Base-by-base conservation (phyloP, 2,888 invertebrate species). In the Chrysolina haemoptera region DNA sequence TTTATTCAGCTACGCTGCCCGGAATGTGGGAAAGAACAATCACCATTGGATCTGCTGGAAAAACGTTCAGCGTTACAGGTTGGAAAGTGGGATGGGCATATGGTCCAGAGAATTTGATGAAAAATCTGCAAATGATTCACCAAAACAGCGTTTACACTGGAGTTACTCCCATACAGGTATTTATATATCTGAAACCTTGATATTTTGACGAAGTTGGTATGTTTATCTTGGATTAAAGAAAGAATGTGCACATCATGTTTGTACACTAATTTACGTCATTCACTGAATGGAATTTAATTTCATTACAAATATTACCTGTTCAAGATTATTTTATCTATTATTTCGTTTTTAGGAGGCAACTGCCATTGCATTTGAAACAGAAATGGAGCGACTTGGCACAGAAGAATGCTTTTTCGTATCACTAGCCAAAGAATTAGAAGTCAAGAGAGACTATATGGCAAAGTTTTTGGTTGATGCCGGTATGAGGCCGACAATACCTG, bases 1-100 rank as follows among this genome's bases (percentile, higher is more conserved):
- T 59, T 69, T 72, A 81, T 80, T 67, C 85, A 94, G 97, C 96
- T 0, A 94, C 96, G 0, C 87, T 99, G 9, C 98, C 98, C 0
- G 98, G 90, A n/a, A 99, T 99, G 99, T 99, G 97, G 95, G 98
- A 99, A 78, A 91, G 98, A 27, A 99, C 99, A 0, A 93, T 99
- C 46, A 98, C 99, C 0, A 93, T 99, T 77, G 98, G 99, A 0
- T 98, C 98, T 22, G 99, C 98, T 0, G 99, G 99, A 0, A 99
- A 99, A 91, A 97, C 98, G 0, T 98, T 99, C 89, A 97, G 97
- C 69, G 96, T 97, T 14, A 99, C 99, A 0, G 99, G 99, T 4
- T 98, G 98, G 98, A 98, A 95, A 90, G 92, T 93, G 3, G 99
- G 99, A 68, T 99, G 99, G 99, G 96, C 96, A 0, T 96, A 98